These are phyloP conservation scores for Drosophila melanogaster DNA, from an alignment of 1,140 invertebrate species.

Conservation along the genomic window Release_6_plus_ISO1_MT NT_033777.3:6817001-6817500, in stretches of 20 bases:
- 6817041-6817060: no score
- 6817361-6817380: conserved; percentile 70
- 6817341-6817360: conserved; percentile 28
- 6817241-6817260: conserved; percentile 47
- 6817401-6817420: conserved; percentile 45
- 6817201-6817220: conserved; percentile 51
- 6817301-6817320: conserved; percentile 3
- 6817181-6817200: conserved; percentile 67
- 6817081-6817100: no score
- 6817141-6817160: conserved; percentile 6
- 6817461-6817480: conserved; percentile 77
- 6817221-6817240: conserved; percentile 46
- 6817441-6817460: conserved; percentile 84
- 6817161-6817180: conserved; percentile 45
- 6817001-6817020: no score
- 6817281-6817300: conserved; percentile 11
- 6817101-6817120: no score
- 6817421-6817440: conserved; percentile 80
- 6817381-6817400: conserved; percentile 76
- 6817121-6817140: no score
- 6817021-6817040: no score
- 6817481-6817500: conserved; percentile 29
- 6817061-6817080: no score
- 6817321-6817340: conserved; percentile 6
- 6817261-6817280: conserved; percentile 55